These are phyloP conservation scores for Zalophus californianus DNA, from an alignment of 2,797 vertebrate species.

Conservation along the genomic window DNA sequence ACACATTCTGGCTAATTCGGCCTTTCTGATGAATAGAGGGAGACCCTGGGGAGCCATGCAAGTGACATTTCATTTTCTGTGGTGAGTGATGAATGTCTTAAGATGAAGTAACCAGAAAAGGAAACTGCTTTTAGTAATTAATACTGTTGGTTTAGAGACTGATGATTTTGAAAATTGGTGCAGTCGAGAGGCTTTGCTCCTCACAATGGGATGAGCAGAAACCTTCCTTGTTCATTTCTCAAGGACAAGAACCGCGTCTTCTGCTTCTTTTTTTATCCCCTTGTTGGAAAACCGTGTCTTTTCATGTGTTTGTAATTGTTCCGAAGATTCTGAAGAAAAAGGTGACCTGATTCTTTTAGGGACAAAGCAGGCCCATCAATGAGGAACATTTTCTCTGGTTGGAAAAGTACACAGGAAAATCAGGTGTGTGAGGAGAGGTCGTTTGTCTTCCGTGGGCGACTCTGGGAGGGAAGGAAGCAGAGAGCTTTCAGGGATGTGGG, in stretches of 20 bases:
- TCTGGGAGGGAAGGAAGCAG: background rate
- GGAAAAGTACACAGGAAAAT: background rate
- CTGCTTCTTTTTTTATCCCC: background rate
- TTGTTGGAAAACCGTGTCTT: background rate
- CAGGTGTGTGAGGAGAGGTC: background rate
- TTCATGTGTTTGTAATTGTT: background rate
- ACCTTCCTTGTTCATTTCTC: background rate
- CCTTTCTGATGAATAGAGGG: background rate
- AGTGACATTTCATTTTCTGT: background rate
- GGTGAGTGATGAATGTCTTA: background rate
- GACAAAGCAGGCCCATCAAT: background rate
- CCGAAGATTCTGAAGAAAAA: background rate
- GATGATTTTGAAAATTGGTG: background rate
- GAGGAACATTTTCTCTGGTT: background rate
- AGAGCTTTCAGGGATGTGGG: background rate
- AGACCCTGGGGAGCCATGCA: background rate
- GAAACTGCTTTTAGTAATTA: background rate
- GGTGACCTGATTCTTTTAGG: background rate
- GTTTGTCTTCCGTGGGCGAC: background rate
- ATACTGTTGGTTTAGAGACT: background rate
- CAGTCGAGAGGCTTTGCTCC: rapidly evolving
- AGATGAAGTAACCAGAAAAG: background rate
- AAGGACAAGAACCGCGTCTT: background rate
- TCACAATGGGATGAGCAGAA: background rate
- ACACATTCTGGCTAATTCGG: background rate